Percentiles rank a stretch among this genome's conserved stretches.
Evolutionary conservation across 2,113 vertebrate genomes (phyloP).

Genomic region (Picathartes gymnocephalus): DNA sequence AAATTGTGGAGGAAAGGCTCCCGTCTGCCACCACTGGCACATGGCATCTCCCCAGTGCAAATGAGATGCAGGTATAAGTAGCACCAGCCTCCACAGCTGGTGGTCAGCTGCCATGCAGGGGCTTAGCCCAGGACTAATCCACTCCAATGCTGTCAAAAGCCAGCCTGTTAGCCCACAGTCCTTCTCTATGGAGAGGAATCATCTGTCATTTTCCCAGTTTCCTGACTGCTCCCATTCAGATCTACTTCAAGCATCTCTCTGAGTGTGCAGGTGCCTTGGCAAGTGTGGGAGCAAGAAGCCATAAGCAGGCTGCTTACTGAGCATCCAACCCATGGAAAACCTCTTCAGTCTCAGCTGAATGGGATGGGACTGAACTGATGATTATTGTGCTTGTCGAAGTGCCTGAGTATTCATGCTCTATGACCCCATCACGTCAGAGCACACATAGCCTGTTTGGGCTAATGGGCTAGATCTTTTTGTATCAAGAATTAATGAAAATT

Average conservation of each 20-base stretch:
- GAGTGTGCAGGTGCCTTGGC: neutral
- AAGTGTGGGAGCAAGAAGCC: neutral
- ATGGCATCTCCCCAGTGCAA: rapidly evolving
- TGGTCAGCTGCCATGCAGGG: neutral
- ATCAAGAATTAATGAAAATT: neutral
- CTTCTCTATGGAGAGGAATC: neutral
- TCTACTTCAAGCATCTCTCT: neutral
- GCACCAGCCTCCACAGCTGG: neutral
- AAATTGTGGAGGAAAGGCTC: neutral
- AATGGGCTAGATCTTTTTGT: neutral
- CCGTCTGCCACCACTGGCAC: rapidly evolving
- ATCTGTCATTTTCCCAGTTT: neutral
- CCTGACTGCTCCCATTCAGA: neutral
- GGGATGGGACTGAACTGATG: neutral
- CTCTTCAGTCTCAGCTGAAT: neutral
- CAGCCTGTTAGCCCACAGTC: neutral
- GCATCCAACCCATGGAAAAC: neutral
- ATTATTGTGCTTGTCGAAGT: rapidly evolving
- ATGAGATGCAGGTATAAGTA: neutral
- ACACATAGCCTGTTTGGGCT: neutral
- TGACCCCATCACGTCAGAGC: neutral
- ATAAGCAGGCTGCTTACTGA: neutral
- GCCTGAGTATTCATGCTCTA: neutral
- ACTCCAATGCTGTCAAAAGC: neutral
- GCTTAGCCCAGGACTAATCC: neutral